Percentiles rank a stretch among this genome's conserved stretches.
These are phyloP conservation scores for Trissonchulus latispiculum DNA, from an alignment of 2,888 invertebrate genomes.

Conservation along the genomic window DNA sequence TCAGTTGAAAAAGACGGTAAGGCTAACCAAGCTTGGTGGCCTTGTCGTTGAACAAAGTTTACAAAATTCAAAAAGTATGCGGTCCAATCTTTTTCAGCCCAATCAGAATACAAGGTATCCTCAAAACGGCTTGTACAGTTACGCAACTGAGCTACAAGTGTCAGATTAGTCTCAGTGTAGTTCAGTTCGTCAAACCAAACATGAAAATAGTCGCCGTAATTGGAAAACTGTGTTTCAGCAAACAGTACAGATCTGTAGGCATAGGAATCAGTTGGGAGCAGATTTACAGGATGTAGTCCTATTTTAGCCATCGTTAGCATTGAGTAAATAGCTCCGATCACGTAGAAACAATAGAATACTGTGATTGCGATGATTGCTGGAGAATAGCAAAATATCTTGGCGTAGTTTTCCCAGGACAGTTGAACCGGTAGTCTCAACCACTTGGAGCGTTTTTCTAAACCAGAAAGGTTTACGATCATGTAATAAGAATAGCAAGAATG, in stretches of 20 bases:
- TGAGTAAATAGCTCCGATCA: not conserved
- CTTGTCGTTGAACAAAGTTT: not conserved
- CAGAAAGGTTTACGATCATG: too few species aligned
- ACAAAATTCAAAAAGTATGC: not conserved
- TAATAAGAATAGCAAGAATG: too few species aligned
- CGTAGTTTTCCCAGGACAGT: too few species aligned
- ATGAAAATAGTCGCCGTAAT: not conserved
- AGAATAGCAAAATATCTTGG: too few species aligned
- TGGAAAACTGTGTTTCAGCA: not conserved
- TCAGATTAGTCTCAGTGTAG: not conserved
- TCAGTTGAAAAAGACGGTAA: not conserved
- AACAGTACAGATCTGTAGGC: not conserved
- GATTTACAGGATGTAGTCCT: not conserved
- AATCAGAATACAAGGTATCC: not conserved
- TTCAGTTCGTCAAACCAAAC: not conserved
- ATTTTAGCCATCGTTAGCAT: not conserved
- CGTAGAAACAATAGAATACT: not conserved
- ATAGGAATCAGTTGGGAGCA: not conserved
- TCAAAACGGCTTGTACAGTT: not conserved
- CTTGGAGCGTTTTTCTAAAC: too few species aligned
- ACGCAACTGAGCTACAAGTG: not conserved
- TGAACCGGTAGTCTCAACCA: too few species aligned
- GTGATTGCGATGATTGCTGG: too few species aligned
- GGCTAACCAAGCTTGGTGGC: not conserved
- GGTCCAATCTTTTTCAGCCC: conserved; percentile 1